phyloP scores from a whole-genome alignment of 2,888 invertebrate genomes.

The Mechanitis messenoides region DNA sequence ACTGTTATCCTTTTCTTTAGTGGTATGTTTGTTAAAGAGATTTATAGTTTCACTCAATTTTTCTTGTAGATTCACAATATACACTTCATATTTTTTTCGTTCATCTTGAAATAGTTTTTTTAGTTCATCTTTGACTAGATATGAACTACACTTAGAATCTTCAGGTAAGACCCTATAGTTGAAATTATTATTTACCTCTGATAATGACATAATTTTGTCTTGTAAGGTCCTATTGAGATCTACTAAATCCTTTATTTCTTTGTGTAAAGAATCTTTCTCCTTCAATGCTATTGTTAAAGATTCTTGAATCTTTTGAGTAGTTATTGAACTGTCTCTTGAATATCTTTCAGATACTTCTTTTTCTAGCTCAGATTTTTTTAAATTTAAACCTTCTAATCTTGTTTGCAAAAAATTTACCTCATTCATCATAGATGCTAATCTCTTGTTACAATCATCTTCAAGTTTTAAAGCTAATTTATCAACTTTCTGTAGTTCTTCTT shows the following conservation, averaged over 20 bases:
- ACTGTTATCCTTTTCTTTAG: constrained; percentile 42
- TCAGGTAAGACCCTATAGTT: constrained; percentile 34
- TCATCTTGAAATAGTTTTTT: constrained; percentile 58
- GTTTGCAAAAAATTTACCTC: constrained; percentile 77
- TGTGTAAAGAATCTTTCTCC: constrained; percentile 63
- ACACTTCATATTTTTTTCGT: constrained; percentile 63
- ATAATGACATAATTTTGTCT: constrained; percentile 52
- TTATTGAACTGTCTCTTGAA: constrained; percentile 37
- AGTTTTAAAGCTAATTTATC: constrained; percentile 84
- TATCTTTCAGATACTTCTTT: constrained; percentile 68
- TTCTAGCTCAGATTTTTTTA: constrained; percentile 73
- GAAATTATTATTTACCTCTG: constrained; percentile 42
- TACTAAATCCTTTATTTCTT: constrained; percentile 66
- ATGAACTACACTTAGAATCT: constrained; percentile 37
- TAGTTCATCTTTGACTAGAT: constrained; percentile 59
- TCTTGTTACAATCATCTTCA: constrained; percentile 85
- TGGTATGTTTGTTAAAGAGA: constrained; percentile 54
- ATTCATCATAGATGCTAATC: constrained; percentile 78
- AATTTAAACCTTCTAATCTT: constrained; percentile 66
- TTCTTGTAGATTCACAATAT: constrained; percentile 53
- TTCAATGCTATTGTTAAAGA: constrained; percentile 45
- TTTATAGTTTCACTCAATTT: constrained; percentile 59
- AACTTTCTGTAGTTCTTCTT: constrained; percentile 83
- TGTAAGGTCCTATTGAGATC: constrained; percentile 71
- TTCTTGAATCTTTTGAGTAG: constrained; percentile 40